Conservation (phyloP, 2,797 vertebrate species). For the Myripristis murdjan region DNA sequence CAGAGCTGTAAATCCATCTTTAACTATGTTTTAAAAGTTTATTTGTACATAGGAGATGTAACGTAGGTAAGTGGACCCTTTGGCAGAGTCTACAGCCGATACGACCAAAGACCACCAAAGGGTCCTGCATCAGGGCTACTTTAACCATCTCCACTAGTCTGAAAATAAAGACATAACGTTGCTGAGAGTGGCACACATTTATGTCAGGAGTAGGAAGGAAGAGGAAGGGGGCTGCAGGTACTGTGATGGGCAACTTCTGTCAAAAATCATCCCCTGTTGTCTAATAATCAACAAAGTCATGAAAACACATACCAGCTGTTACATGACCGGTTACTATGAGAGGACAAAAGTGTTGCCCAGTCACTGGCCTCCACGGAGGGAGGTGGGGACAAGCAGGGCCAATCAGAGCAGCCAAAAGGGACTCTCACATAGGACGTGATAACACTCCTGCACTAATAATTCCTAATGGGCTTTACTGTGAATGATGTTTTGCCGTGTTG, state of each 20-base stretch:
- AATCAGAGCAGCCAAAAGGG: constrained; percentile 50
- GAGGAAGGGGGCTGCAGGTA: constrained; percentile 17
- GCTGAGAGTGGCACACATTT: too few species aligned
- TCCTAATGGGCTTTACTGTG: too few species aligned
- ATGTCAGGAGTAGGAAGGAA: not conserved
- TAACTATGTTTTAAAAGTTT: too few species aligned
- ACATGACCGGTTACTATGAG: constrained; percentile 17
- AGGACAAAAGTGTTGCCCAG: constrained; percentile 61
- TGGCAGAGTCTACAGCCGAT: too few species aligned
- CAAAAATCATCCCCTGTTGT: not conserved
- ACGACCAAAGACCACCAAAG: too few species aligned
- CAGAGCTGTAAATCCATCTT: too few species aligned
- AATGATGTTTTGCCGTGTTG: too few species aligned
- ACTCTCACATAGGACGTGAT: constrained; percentile 57
- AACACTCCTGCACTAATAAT: not conserved
- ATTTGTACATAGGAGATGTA: too few species aligned
- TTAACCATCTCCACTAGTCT: not conserved
- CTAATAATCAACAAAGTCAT: not conserved
- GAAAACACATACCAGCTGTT: not conserved
- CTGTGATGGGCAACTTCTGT: constrained; percentile 68
- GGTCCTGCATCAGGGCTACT: too few species aligned
- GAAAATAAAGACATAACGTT: not conserved
- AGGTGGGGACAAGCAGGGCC: constrained; percentile 46
- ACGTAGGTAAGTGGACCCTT: too few species aligned
- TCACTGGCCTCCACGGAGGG: constrained; percentile 60